Evolutionary conservation across 64 coral and sea anemone species (phyloP).

Genomic region (Anthopleura sola): DNA sequence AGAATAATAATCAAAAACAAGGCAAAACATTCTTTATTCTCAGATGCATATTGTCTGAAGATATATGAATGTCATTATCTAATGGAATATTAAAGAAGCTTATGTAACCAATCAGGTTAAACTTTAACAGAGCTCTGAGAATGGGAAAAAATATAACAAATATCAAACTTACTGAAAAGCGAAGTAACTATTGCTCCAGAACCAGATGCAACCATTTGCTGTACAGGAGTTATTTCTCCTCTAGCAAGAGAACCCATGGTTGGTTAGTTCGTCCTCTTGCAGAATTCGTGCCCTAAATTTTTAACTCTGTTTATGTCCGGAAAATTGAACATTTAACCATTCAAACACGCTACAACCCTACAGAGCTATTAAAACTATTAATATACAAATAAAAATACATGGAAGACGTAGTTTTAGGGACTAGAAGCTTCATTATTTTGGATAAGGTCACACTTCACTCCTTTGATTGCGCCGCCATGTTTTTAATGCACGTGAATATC

Average conservation of each 20-base stretch:
- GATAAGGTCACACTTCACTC: not conserved
- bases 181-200: conserved; percentile 79
- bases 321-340: not conserved
- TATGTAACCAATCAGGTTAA: no score
- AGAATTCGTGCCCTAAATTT: not conserved
- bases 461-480: not conserved
- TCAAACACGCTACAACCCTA: not conserved
- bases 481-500: not conserved
- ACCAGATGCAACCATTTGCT: conserved; percentile 78
- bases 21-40: no score
- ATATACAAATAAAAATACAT: not conserved
- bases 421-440: not conserved
- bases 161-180: conserved; percentile 65
- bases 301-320: not conserved
- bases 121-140: no score
- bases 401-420: not conserved
- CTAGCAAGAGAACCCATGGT: conserved; percentile 42
- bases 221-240: conserved; percentile 73
- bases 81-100: no score
- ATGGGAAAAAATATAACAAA: no score
- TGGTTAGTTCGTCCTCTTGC: not conserved
- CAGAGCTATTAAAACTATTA: not conserved
- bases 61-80: not conserved
- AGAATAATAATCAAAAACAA: no score
- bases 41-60: not conserved